A percentile compares a stretch with the other conserved stretches of the same genome.
Conservation (phyloP, 1,140 invertebrate genomes). For the Cataglyphis hispanica region DNA sequence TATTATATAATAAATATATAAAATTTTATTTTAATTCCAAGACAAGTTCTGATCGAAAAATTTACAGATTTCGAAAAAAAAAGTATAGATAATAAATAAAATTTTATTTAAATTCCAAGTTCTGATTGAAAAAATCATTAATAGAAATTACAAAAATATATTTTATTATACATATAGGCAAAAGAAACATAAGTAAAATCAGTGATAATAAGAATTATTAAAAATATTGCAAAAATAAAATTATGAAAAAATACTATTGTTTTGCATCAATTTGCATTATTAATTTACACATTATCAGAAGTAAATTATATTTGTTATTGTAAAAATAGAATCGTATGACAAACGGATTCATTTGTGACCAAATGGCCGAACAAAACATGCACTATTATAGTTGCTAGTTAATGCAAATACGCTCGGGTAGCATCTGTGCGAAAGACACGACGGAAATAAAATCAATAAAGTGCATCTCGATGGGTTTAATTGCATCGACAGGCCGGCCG, state of each 20-base stretch:
- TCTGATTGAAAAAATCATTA: neutral
- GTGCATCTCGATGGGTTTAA: slow-evolving; percentile 61
- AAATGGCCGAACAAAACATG: slow-evolving; percentile 26
- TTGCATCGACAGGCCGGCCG: slow-evolving; percentile 53
- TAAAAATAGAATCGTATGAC: neutral
- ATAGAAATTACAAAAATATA: neutral
- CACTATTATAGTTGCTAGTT: slow-evolving; percentile 37
- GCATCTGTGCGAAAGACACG: slow-evolving; percentile 57
- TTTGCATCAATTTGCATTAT: neutral
- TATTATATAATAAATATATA: neutral
- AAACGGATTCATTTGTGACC: slow-evolving; percentile 2
- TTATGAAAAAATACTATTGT: neutral
- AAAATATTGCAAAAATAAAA: neutral
- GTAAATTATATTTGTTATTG: neutral
- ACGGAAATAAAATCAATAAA: slow-evolving; percentile 64
- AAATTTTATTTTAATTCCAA: neutral
- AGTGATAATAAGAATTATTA: neutral
- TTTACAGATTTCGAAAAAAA: neutral
- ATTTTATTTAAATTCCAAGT: neutral
- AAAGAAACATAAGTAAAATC: neutral
- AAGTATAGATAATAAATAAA: neutral
- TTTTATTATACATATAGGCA: neutral
- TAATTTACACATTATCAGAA: neutral
- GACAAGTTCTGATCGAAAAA: neutral
- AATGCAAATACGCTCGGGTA: slow-evolving; percentile 37